Conservation (phyloP, 2,888 invertebrate genomes). For the Oeneis ivallda region DNA sequence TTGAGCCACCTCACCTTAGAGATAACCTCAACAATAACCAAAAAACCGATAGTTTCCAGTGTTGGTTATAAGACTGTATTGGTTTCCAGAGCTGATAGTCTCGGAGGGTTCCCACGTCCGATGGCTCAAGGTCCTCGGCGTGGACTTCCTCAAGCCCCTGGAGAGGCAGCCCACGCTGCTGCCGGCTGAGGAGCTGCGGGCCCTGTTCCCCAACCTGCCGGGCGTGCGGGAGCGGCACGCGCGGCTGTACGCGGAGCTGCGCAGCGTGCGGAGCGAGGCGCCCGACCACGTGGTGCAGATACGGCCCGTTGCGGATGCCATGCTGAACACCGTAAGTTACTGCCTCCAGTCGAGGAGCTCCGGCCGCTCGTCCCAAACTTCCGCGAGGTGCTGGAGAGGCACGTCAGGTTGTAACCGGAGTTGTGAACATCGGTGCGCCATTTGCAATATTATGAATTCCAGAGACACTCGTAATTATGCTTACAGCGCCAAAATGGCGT, state of each 20-base stretch:
- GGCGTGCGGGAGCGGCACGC: conserved; percentile 84
- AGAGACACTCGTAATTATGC: too few species aligned
- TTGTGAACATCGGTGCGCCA: too few species aligned
- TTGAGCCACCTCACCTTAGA: too few species aligned
- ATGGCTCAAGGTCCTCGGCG: conserved; percentile 91
- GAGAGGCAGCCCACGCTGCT: conserved; percentile 83
- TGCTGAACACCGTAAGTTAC: conserved; percentile 63
- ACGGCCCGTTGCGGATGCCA: conserved; percentile 64
- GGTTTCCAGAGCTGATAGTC: conserved; percentile 84
- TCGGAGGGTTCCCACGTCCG: conserved; percentile 95
- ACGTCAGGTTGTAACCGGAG: too few species aligned
- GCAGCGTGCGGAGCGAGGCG: conserved; percentile 50
- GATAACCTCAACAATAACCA: too few species aligned
- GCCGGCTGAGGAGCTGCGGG: conserved; percentile 87
- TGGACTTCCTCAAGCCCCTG: conserved; percentile 91
- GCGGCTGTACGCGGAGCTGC: conserved; percentile 61
- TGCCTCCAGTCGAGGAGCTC: too few species aligned
- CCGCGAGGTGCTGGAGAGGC: too few species aligned
- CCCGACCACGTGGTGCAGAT: conserved; percentile 57
- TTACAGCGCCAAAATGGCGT: too few species aligned
- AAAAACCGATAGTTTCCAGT: too few species aligned
- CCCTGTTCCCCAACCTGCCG: conserved; percentile 92
- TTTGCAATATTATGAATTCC: too few species aligned
- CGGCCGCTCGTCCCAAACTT: conserved; percentile 53
- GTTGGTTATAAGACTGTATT: background rate